Evolutionary conservation across 2,797 vertebrate species (phyloP).

Genomic region (Pristis pectinata): DNA sequence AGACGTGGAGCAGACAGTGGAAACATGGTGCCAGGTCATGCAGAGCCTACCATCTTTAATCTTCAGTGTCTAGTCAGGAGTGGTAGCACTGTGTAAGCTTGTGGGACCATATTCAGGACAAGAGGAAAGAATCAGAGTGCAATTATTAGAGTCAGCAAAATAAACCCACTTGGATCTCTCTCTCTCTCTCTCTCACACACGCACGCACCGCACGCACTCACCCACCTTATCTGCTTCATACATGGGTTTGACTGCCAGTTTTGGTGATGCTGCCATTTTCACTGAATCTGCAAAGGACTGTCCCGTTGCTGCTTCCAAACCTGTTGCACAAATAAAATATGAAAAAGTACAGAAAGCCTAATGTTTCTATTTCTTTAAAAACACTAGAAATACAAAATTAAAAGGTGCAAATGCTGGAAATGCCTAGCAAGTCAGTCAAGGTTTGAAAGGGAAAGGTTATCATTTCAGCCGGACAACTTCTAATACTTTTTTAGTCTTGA

Average conservation of each 20-base stretch:
- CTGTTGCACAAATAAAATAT: slow-evolving; percentile 58
- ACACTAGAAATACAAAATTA: neutral
- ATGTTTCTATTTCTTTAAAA: neutral
- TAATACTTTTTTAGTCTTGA: too few species aligned
- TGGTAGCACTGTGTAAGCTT: neutral
- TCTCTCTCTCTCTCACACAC: neutral
- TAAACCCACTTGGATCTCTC: too few species aligned
- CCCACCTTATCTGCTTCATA: slow-evolving; percentile 62
- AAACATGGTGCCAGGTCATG: neutral
- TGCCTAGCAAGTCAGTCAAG: neutral
- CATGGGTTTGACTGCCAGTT: slow-evolving; percentile 60
- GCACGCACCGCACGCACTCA: slow-evolving; percentile 37
- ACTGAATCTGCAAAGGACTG: slow-evolving; percentile 64
- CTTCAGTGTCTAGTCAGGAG: neutral
- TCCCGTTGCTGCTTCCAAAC: slow-evolving; percentile 56
- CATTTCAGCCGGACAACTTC: neutral
- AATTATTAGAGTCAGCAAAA: neutral
- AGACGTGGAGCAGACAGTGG: neutral
- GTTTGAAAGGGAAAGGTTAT: neutral
- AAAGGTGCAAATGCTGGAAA: neutral
- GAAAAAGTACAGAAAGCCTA: slow-evolving; percentile 41
- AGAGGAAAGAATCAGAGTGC: neutral
- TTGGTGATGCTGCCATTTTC: slow-evolving; percentile 62
- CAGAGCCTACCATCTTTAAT: neutral
- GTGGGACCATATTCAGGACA: neutral